These are phyloP conservation scores for Gallirallus australis DNA, from an alignment of 2,797 vertebrate species.

Conservation along the genomic window DNA sequence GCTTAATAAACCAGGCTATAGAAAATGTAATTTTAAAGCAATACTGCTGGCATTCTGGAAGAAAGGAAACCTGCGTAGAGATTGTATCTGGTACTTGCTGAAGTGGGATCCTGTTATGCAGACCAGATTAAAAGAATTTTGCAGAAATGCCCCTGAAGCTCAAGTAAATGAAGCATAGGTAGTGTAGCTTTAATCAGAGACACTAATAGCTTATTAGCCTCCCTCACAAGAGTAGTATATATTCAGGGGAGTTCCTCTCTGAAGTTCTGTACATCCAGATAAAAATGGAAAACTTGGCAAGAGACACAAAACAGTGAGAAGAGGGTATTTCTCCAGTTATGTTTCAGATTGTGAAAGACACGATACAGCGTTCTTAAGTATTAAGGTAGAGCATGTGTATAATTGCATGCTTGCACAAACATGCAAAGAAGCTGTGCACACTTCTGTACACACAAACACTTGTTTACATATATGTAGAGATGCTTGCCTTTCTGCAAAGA, in stretches of 20 bases:
- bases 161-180: not conserved
- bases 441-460: not conserved
- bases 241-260: not conserved
- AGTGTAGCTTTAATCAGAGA: slow-evolving; percentile 2
- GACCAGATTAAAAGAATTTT: not conserved
- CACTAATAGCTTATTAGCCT: not conserved
- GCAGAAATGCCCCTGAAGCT: not conserved
- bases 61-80: not conserved
- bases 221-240: not conserved
- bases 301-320: not conserved
- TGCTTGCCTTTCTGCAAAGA: not conserved
- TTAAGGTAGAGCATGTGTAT: not conserved
- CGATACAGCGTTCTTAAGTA: not conserved
- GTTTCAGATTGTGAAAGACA: not conserved
- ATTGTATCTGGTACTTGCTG: not conserved
- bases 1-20: not conserved
- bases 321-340: not conserved
- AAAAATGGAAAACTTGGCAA: not conserved
- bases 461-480: not conserved
- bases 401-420: not conserved
- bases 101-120: not conserved
- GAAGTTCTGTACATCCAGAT: not conserved
- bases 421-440: not conserved
- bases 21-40: not conserved
- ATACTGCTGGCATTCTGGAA: not conserved